Evolutionary conservation across 1,140 invertebrate genomes (phyloP), one percentile per base, ranked within the genome.

Genomic region (Drosophila nasuta): DNA sequence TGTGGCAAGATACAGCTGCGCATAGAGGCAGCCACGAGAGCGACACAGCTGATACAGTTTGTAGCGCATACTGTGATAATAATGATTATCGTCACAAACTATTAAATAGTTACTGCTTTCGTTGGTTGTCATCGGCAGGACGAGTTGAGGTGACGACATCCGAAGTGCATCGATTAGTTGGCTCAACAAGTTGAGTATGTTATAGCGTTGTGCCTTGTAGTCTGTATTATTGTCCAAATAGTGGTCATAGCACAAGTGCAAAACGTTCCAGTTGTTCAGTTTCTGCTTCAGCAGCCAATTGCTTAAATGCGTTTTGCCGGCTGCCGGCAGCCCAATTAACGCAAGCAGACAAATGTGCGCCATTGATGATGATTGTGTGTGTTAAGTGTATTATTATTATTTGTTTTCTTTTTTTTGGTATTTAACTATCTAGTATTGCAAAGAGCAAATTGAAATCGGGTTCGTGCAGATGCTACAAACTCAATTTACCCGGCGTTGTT

Each of bases 71-170:
- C 91, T 92, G 57, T 69, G 73, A 62, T 92, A 92, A 56, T 85
- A 91, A 13, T 85, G 81, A 71, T 91, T 91, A 51, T 92, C 91
- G 70, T 92, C 91, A 59, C 89, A 91, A 6, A 92, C 11, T 8
- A 91, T 75, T 1, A 92, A 17, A 25, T 67, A 72, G 5, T 54
- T 54, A 8, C 13, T 13, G 13, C 13, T 13, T 13, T 13, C 13
- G 13, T 13, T 13, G 0, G 33, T 17, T 17, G 15, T 17, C 15
- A 17, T 17, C 15, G 17, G 17, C 17, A 17, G 1, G 15, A 17
- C 15, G 15, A 17, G 15, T 17, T 17, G 15, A 17, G 20, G 20
- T 20, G 20, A 20, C 20, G 20, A 20, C 54, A 15, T 13, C 49
- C 13, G 46, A 11, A 90, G 56, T 5, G 38, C 46, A 10, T 56